Evolutionary conservation across 2,113 vertebrate species (phyloP), one percentile per base, ranked within the genome.

Genomic region (Chaetops frenatus): DNA sequence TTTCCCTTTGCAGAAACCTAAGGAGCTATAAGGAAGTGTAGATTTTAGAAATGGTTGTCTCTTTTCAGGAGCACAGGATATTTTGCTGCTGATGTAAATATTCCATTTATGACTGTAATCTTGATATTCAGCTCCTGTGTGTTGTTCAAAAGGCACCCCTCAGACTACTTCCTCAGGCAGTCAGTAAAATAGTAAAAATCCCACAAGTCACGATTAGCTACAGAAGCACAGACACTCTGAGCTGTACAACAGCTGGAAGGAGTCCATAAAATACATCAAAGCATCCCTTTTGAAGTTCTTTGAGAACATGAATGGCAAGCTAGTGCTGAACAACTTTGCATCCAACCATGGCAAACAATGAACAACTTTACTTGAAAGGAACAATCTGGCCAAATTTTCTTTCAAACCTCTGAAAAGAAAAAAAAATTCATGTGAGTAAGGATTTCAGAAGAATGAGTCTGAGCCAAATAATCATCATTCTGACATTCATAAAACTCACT

Each of bases 371-470:
- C 57, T 82, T 91, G 53, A 94, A 95, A 84, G 61, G 81, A 95
- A 89, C 61, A 91, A 85, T 77, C 70, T 53, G 91, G 83, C 57
- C 69, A 95, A 95, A 95, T 87, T 95, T 80, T 79, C 91, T 91
- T 95, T 97, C 58, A 94, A 92, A 82, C 11, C 10, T 80, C 54
- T 92, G 94, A 91, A 91, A 91, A 89, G 51, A 53, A 69, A 64
- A 83, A 83, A 83, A 56, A 21, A 25, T 83, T 90, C 62, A 77
- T 82, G 31, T 64, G 81, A 91, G 65, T 88, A 93, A 95, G 92
- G 83, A 81, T 79, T 94, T 88, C 64, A 86, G 81, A 91, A 92
- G 36, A 92, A 94, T 27, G 23, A 0, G 3, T 33, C 80, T 85
- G 53, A 92, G 92, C 73, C 89, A 95, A 91, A 89, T 69, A 89